phyloP scores from a whole-genome alignment of 2,888 invertebrate species.

The Nomada flava region DNA sequence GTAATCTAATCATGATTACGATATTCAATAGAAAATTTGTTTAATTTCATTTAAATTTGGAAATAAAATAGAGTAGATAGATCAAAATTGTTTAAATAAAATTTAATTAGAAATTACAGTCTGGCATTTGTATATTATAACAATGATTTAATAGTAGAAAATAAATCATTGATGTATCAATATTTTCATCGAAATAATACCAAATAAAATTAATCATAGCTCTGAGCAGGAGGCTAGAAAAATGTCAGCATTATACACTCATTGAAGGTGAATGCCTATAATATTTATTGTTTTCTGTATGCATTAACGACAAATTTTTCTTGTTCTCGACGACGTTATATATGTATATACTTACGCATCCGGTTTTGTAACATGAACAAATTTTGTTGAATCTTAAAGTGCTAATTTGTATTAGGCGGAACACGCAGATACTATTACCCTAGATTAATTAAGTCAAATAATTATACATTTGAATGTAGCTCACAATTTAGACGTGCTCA shows the following conservation, averaged over 20 bases:
- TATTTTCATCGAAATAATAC: conserved; percentile 13
- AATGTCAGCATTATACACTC: conserved; percentile 31
- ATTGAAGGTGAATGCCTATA: conserved; percentile 17
- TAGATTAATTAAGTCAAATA: conserved; percentile 46
- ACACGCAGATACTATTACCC: conserved; percentile 26
- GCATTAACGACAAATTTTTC: conserved; percentile 33
- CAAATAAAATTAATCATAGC: conserved; percentile 40
- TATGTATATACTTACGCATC: conserved; percentile 41
- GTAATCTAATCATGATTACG: conserved; percentile 9
- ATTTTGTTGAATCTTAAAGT: conserved; percentile 26
- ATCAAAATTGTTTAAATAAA: conserved; percentile 15
- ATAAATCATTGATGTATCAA: conserved; percentile 4
- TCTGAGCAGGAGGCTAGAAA: conserved; percentile 33
- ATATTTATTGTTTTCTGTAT: conserved; percentile 20
- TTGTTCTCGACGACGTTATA: conserved; percentile 24
- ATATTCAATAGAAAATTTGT: not conserved
- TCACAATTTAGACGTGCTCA: conserved; percentile 11
- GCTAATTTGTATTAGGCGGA: conserved; percentile 22
- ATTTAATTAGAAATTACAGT: not conserved
- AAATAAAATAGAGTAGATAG: not conserved
- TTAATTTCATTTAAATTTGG: conserved; percentile 4
- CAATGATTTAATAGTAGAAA: not conserved
- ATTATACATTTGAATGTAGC: conserved; percentile 21
- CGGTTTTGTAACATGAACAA: conserved; percentile 32
- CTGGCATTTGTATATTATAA: conserved; percentile 5